A percentile compares a stretch with the other conserved stretches of the same genome.
phyloP scores from a whole-genome alignment of 2,888 invertebrate genomes.

The Odontothrips loti region DNA sequence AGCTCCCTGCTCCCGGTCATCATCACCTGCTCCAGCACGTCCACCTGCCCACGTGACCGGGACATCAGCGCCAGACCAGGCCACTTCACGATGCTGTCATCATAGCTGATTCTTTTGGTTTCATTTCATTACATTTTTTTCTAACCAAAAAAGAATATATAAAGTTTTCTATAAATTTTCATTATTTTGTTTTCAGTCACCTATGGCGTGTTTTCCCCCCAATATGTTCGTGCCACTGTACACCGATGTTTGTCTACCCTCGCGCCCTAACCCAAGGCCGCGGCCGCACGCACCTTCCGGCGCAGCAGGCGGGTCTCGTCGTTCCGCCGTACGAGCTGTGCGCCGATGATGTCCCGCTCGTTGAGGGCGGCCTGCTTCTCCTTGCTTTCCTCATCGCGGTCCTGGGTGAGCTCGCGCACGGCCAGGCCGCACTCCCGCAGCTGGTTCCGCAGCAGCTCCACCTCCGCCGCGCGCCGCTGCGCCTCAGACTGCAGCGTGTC shows the following conservation, averaged over 20 bases:
- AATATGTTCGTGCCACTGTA: too few species aligned
- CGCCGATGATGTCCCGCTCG: slow-evolving; percentile 74
- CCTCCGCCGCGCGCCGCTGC: not conserved
- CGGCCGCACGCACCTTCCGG: not conserved
- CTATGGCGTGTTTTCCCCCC: too few species aligned
- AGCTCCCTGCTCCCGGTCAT: slow-evolving; percentile 71
- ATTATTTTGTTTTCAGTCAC: too few species aligned
- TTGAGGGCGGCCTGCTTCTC: slow-evolving; percentile 44
- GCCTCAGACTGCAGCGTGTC: not conserved
- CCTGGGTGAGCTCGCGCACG: not conserved
- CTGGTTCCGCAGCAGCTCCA: not conserved
- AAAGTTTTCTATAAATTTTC: too few species aligned
- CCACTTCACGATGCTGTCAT: too few species aligned
- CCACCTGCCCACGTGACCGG: slow-evolving; percentile 65
- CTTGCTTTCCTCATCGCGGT: not conserved
- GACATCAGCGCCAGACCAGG: too few species aligned
- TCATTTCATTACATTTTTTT: too few species aligned
- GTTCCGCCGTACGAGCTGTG: slow-evolving; percentile 78
- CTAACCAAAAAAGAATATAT: too few species aligned
- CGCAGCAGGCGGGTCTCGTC: slow-evolving; percentile 69
- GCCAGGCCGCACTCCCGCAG: not conserved
- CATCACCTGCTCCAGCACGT: slow-evolving; percentile 71
- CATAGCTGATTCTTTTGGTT: too few species aligned
- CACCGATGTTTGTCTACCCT: too few species aligned
- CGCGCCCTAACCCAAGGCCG: too few species aligned